These are phyloP conservation scores for Unio pictorum DNA, from an alignment of 2,888 invertebrate species.

Conservation along the genomic window DNA sequence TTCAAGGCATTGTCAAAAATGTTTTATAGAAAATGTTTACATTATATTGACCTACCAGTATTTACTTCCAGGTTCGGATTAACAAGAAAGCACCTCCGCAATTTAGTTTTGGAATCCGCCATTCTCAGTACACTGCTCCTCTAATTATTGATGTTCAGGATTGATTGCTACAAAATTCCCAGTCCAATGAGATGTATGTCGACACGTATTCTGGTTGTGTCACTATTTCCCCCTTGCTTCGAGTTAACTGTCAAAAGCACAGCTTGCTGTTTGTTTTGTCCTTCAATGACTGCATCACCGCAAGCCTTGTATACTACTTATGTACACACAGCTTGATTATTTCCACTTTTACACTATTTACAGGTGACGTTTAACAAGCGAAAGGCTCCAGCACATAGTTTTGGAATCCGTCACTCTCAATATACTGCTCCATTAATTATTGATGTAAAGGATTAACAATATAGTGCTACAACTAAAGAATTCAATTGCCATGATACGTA, in stretches of 20 bases:
- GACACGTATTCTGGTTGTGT: too few relatives aligned
- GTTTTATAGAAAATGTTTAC: too few relatives aligned
- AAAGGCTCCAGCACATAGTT: slow-evolving; percentile 62
- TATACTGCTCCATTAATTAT: slow-evolving; percentile 64
- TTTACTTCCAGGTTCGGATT: slow-evolving; percentile 43
- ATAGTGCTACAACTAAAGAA: too few relatives aligned
- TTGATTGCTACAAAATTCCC: slow-evolving; percentile 3
- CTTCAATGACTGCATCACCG: too few relatives aligned
- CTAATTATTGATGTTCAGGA: slow-evolving; percentile 42
- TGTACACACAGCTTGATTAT: too few relatives aligned
- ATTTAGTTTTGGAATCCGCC: slow-evolving; percentile 72
- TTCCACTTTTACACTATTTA: slow-evolving; percentile 8
- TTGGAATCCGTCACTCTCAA: slow-evolving; percentile 71
- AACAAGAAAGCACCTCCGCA: slow-evolving; percentile 60
- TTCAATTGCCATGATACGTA: too few relatives aligned
- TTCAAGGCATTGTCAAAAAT: too few relatives aligned
- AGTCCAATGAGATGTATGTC: not conserved
- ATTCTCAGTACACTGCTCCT: slow-evolving; percentile 68
- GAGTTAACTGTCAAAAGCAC: too few relatives aligned
- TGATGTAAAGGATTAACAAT: slow-evolving; percentile 39
- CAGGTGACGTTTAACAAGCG: slow-evolving; percentile 61
- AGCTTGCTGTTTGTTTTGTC: too few relatives aligned
- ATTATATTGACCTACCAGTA: not conserved
- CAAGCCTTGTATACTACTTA: too few relatives aligned
- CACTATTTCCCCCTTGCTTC: too few relatives aligned